Base-by-base conservation (phyloP, 2,888 invertebrate genomes). In the Hemistola chrysoprasaria region DNA sequence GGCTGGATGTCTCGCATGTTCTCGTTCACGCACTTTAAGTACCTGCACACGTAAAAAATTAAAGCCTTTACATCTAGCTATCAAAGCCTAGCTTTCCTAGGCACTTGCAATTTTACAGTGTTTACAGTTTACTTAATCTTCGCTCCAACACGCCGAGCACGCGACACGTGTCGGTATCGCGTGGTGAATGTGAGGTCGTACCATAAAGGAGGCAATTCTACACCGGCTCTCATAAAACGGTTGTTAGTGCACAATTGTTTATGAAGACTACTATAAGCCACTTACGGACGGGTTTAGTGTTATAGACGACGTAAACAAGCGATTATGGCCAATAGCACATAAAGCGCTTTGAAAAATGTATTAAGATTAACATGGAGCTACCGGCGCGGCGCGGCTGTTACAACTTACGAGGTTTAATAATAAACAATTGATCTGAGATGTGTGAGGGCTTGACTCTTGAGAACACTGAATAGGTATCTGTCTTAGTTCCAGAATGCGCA, bases 1-100 rank as follows among this genome's bases (percentile, higher is more conserved):
- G 98, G 98, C 71, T 96, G 94, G 78, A 98, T 92, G 58, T 97
- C 95, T 37, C 95, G 94, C 97, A 98, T 98, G 74, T 96, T 94
- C 67, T 95, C 94, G 57, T 94, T 94, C 47, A 98, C 95, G 81
- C 98, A 98, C 36, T 92, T 92, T 63, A 97, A 80, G 74, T 97
- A 95, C 70, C 94, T 94, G 81, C 0, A 71, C 7, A 39, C 31
- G 32, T 16, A 25, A 22, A 11, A 6, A 8, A 27, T 40, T 40
- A 36, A 25, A 16, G 1, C 20, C 6, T 8, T 6, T 10, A n/a
- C 8, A 11, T 20, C 32, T 34, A 25, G 25, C 10, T 8, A 9
- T 11, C 22, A 28, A 22, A 22, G 33, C 29, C 25, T 25, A 29
- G 31, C 10, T 22, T 16, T n/a, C 32, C 22, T 9, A 38, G 10